Conservation (phyloP, 2,113 vertebrate genomes). For the Python bivittatus region DNA sequence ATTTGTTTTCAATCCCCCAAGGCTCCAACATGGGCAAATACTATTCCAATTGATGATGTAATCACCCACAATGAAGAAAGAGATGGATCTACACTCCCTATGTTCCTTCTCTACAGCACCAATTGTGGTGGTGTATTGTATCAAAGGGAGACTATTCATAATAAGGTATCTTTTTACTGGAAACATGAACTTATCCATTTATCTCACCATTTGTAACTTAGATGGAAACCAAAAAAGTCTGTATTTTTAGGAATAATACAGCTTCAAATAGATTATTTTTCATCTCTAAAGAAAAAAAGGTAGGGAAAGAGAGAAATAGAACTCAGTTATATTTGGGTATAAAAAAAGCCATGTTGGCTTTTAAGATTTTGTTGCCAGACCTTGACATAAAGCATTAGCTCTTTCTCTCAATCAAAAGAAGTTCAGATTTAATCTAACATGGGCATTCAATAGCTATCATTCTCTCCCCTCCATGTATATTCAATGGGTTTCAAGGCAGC, state of each 20-base stretch:
- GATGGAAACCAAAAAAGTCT: background rate
- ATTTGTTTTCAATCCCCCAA: background rate
- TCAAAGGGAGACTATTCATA: background rate
- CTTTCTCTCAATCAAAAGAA: background rate
- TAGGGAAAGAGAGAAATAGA: background rate
- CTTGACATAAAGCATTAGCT: background rate
- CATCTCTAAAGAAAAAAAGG: background rate
- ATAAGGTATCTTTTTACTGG: background rate
- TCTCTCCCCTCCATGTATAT: background rate
- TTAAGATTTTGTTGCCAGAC: constrained; percentile 28
- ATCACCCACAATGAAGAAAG: background rate
- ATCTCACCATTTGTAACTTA: background rate
- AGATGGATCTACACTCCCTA: background rate
- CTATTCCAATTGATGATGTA: background rate
- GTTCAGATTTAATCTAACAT: constrained; percentile 19
- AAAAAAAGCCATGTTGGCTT: background rate
- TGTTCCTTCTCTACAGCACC: background rate
- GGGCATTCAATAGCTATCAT: background rate
- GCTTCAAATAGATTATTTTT: background rate
- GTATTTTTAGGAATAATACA: constrained; percentile 10
- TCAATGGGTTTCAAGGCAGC: background rate
- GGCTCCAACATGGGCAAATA: background rate
- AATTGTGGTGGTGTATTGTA: background rate
- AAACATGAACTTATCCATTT: background rate
- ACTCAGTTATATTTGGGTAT: background rate